These are phyloP conservation scores for Salminus brasiliensis DNA, from an alignment of 2,113 vertebrate genomes.

Conservation along the genomic window DNA sequence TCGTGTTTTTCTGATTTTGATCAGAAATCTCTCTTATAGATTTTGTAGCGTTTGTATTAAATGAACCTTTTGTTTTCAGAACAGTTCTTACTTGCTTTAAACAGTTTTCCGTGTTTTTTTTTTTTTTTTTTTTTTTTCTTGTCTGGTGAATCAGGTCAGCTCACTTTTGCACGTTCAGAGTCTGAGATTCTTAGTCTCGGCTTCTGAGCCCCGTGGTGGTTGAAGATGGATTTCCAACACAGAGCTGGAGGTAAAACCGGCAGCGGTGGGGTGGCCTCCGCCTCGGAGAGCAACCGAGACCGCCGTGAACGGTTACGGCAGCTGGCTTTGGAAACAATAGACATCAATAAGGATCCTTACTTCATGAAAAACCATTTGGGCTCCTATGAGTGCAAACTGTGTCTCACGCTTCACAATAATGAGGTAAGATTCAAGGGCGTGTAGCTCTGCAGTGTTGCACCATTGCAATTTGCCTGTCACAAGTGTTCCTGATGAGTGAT, in stretches of 20 bases:
- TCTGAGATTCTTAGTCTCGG: not conserved
- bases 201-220: constrained; percentile 38
- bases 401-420: constrained; percentile 96
- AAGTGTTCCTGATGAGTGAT: too few species aligned
- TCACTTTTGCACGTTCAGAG: not conserved
- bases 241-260: constrained; percentile 95
- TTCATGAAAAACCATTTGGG: constrained; percentile 99
- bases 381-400: constrained; percentile 97
- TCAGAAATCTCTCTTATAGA: too few species aligned
- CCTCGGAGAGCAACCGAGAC: constrained; percentile 95
- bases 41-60: not conserved
- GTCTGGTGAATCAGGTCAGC: not conserved
- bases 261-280: constrained; percentile 92
- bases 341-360: constrained; percentile 98
- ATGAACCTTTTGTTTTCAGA: not conserved
- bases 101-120: too few species aligned
- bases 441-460: not conserved
- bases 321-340: constrained; percentile 94
- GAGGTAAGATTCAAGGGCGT: constrained; percentile 77
- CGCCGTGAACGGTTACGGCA: constrained; percentile 90
- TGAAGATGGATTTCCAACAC: constrained; percentile 96
- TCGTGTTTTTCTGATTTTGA: too few species aligned
- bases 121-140: not conserved
- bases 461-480: too few species aligned
- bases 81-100: not conserved